A percentile compares a stretch with the other conserved stretches of the same genome.
These are phyloP conservation scores for Dermolepida albohirtum DNA, from an alignment of 2,888 invertebrate genomes.

Conservation along the genomic window DNA sequence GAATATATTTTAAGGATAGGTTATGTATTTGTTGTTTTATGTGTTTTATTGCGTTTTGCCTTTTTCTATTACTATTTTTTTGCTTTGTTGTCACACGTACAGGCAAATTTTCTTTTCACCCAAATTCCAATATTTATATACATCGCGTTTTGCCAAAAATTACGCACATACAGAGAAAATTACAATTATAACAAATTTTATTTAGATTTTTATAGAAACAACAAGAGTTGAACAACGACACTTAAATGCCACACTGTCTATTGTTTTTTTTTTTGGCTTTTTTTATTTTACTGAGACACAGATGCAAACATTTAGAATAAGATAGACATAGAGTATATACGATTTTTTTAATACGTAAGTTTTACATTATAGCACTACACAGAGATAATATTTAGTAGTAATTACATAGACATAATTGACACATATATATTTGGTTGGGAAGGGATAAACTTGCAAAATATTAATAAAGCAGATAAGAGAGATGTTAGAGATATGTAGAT, in stretches of 20 bases:
- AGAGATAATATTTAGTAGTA: constrained; percentile 54
- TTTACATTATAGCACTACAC: constrained; percentile 36
- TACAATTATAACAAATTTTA: constrained; percentile 10
- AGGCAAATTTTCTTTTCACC: constrained; percentile 62
- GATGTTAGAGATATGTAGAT: constrained; percentile 4
- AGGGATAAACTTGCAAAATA: constrained; percentile 9
- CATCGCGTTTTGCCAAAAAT: constrained; percentile 65
- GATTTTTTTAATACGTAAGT: constrained; percentile 10
- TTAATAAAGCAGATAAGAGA: constrained; percentile 2
- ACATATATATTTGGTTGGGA: constrained; percentile 47
- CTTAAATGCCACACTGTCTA: constrained; percentile 55
- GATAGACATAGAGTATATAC: constrained; percentile 55
- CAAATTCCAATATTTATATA: constrained; percentile 63
- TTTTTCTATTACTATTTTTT: constrained; percentile 7
- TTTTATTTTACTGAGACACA: constrained; percentile 46
- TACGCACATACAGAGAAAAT: constrained; percentile 35
- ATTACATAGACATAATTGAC: constrained; percentile 54
- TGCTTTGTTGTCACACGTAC: constrained; percentile 13
- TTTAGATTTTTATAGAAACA: constrained; percentile 32
- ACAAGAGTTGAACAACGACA: constrained; percentile 63
- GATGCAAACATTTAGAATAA: constrained; percentile 56
- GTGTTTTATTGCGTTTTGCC: neutral
- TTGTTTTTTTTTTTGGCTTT: constrained; percentile 11
- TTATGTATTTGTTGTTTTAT: constrained; percentile 14
- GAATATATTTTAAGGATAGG: constrained; percentile 21